These are phyloP conservation scores for Thaumetopoea pityocampa DNA, from an alignment of 1,140 invertebrate species.

Conservation along the genomic window DNA sequence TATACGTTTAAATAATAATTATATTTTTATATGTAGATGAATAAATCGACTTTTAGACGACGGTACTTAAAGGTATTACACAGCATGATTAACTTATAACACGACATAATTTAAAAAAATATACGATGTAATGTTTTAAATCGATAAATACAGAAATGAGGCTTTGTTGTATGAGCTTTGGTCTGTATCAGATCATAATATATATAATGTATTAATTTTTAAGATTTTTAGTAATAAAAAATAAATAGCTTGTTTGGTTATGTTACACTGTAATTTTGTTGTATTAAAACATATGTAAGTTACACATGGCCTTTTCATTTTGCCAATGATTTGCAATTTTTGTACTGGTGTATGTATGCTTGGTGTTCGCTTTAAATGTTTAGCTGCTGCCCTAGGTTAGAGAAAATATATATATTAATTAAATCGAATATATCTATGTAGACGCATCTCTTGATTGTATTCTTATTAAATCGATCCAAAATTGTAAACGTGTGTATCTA, in stretches of 20 bases:
- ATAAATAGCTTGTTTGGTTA: conserved; percentile 6
- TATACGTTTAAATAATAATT: background rate
- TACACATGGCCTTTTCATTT: conserved; percentile 9
- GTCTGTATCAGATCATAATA: conserved; percentile 63
- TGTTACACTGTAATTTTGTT: conserved; percentile 18
- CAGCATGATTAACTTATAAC: background rate
- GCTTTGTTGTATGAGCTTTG: conserved; percentile 32
- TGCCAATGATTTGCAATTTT: too few relatives aligned
- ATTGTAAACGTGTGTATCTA: too few relatives aligned
- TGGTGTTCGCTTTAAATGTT: too few relatives aligned
- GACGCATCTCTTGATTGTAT: too few relatives aligned
- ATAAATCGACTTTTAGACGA: too few relatives aligned
- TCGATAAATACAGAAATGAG: conserved; percentile 24
- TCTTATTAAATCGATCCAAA: too few relatives aligned
- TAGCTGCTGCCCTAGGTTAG: too few relatives aligned
- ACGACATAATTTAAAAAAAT: background rate
- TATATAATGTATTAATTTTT: conserved; percentile 13
- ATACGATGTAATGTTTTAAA: conserved; percentile 6
- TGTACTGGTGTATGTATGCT: too few relatives aligned
- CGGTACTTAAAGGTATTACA: too few relatives aligned
- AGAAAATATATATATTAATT: too few relatives aligned
- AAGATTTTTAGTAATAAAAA: conserved; percentile 6
- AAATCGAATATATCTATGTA: too few relatives aligned
- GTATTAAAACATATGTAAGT: conserved; percentile 21
- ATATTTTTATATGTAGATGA: too few relatives aligned